Evolutionary conservation across 2,797 vertebrate genomes (phyloP), one percentile per base, ranked within the genome.

Genomic region (Huso huso): DNA sequence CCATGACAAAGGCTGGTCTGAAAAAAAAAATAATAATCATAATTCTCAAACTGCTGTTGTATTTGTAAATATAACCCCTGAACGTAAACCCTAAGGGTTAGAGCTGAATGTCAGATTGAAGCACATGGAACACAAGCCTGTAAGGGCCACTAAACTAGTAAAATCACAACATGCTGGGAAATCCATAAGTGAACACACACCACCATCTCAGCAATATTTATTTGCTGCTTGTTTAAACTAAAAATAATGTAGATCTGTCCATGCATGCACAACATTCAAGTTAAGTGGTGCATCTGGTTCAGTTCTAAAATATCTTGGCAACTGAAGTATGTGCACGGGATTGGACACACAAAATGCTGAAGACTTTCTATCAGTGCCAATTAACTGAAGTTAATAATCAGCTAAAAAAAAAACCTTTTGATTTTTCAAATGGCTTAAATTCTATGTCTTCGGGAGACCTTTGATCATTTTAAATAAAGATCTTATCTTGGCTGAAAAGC

Each of bases 341-440:
- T 7, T 6, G 6, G 55, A 58, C 12, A 4, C 0, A n/a, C 12
- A 58, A 58, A 58, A 58, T 58, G 10, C 55, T n/a, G 15, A n/a
- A 58, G 12, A 11, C 12, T n/a, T 23, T 37, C 61, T 13, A 12
- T 48, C 48, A 15, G 37, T 37, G 12, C 59, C 12, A 23, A 68
- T 66, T 68, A 74, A 73, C 73, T 82, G 71, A 70, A 61, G 84
- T 86, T 88, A 88, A 91, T 88, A 48, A 79, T 69, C 85, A 10
- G 83, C 82, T 64, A 71, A 58, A 72, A 68, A 74, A 79, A 37
- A 37, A 4, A 37, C 37, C 75, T 67, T 65, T 75, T 59, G 51
- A 7, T 37, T 85, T 87, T 78, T 80, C 84, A 82, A 84, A 88
- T 51, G 2, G 37, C 11, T 48, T 6, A 49, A 37, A 61, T 23